These are phyloP conservation scores for Trisateles emortualis DNA, from an alignment of 2,888 invertebrate species.

Conservation along the genomic window DNA sequence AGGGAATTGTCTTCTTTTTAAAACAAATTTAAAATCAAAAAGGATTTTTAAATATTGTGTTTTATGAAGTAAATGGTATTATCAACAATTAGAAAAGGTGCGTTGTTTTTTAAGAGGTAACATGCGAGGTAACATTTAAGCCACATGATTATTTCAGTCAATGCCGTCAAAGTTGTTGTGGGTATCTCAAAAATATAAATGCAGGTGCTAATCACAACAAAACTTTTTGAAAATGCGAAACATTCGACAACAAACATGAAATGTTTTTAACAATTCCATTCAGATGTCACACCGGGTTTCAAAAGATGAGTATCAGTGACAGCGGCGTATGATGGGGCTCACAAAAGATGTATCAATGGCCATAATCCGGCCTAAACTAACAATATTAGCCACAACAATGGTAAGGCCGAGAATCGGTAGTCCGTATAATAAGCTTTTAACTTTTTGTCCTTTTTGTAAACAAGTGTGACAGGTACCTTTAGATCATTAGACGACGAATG, in stretches of 20 bases:
- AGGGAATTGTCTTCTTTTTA: too few relatives aligned
- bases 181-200: background rate
- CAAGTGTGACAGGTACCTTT: slow-evolving; percentile 22
- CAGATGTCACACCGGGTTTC: slow-evolving; percentile 34
- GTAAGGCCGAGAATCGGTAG: slow-evolving; percentile 43
- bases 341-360: slow-evolving; percentile 47
- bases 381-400: slow-evolving; percentile 51
- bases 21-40: too few relatives aligned
- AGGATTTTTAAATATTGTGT: too few relatives aligned
- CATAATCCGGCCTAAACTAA: slow-evolving; percentile 51
- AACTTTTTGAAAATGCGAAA: background rate
- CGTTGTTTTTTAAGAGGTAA: too few relatives aligned
- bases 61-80: too few relatives aligned
- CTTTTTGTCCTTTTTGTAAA: slow-evolving; percentile 33
- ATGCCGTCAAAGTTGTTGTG: too few relatives aligned
- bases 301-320: slow-evolving; percentile 51
- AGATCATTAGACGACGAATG: background rate
- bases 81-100: too few relatives aligned
- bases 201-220: background rate
- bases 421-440: slow-evolving; percentile 39
- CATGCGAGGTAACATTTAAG: too few relatives aligned
- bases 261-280: slow-evolving; percentile 28
- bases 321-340: slow-evolving; percentile 23
- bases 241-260: slow-evolving; percentile 19
- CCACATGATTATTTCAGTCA: too few relatives aligned